Conservation (phyloP, 2,113 vertebrate genomes). For the Chitala chitala region DNA sequence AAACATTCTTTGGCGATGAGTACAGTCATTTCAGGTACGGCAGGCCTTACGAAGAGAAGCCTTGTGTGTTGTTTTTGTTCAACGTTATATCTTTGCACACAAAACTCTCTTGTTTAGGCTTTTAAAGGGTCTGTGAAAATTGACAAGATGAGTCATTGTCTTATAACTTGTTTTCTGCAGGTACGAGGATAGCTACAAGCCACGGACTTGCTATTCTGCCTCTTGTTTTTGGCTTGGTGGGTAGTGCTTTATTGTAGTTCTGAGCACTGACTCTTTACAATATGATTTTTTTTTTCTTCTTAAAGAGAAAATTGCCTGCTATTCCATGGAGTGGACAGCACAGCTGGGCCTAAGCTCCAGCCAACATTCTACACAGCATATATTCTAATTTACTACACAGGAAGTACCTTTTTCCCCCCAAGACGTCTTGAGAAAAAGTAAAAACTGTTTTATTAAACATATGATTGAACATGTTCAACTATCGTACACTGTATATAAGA, state of each 20-base stretch:
- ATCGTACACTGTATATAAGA: too few species aligned
- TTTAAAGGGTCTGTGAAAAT: not conserved
- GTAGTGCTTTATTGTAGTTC: constrained; percentile 87
- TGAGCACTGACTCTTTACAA: constrained; percentile 81
- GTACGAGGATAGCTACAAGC: constrained; percentile 88
- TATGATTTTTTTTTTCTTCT: constrained; percentile 82
- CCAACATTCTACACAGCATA: constrained; percentile 70
- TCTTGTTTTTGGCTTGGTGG: constrained; percentile 80
- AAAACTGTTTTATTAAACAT: constrained; percentile 22
- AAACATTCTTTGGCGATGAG: too few species aligned
- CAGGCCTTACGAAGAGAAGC: too few species aligned
- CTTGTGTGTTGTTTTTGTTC: too few species aligned
- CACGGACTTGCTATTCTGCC: constrained; percentile 84
- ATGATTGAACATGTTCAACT: too few species aligned
- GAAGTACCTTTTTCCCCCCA: constrained; percentile 61
- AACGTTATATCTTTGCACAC: too few species aligned
- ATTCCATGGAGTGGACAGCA: constrained; percentile 75
- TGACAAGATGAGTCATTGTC: constrained; percentile 54
- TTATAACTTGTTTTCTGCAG: constrained; percentile 82
- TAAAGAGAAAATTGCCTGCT: constrained; percentile 82
- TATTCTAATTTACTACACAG: constrained; percentile 75
- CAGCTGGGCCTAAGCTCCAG: constrained; percentile 76
- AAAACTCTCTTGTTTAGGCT: not conserved
- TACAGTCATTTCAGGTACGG: too few species aligned
- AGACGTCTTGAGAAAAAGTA: not conserved